A percentile compares a stretch with the other conserved stretches of the same genome.
phyloP scores from a whole-genome alignment of 2,113 vertebrate genomes.

The Saccopteryx leptura region DNA sequence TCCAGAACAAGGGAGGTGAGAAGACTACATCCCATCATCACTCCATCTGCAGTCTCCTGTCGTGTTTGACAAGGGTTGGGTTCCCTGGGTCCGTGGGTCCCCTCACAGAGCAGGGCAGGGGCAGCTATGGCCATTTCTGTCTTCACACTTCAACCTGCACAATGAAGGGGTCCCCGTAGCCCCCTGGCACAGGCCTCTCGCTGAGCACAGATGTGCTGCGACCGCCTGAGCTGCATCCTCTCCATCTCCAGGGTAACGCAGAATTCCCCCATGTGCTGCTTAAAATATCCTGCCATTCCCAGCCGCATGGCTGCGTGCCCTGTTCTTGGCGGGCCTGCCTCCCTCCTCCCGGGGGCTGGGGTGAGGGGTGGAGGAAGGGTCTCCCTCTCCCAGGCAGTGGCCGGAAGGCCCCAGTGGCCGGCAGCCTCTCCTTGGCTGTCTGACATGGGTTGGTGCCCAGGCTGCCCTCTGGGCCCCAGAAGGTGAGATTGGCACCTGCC shows the following conservation, averaged over 20 bases:
- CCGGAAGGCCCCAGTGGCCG: rapidly evolving
- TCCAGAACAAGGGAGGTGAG: not conserved
- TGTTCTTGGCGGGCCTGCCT: not conserved
- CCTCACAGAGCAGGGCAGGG: no score
- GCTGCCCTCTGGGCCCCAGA: not conserved
- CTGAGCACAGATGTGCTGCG: slow-evolving; percentile 50
- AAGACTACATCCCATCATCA: rapidly evolving
- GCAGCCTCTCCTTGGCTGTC: no score
- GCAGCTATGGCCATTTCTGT: rapidly evolving
- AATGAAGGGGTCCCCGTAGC: rapidly evolving
- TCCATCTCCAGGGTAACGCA: slow-evolving; percentile 76
- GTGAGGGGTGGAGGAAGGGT: not conserved
- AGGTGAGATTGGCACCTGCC: not conserved
- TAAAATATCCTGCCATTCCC: slow-evolving; percentile 50
- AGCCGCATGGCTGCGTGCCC: not conserved
- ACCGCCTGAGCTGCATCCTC: not conserved
- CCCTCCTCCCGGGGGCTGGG: not conserved
- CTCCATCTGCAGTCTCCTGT: rapidly evolving
- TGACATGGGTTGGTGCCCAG: rapidly evolving
- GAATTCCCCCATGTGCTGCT: slow-evolving; percentile 29
- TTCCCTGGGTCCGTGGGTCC: not conserved
- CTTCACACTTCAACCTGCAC: rapidly evolving
- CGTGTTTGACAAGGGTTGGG: not conserved
- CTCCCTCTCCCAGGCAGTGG: rapidly evolving
- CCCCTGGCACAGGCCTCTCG: rapidly evolving